These are phyloP conservation scores for Eidolon helvum DNA, from an alignment of 2,113 vertebrate genomes.

Conservation along the genomic window DNA sequence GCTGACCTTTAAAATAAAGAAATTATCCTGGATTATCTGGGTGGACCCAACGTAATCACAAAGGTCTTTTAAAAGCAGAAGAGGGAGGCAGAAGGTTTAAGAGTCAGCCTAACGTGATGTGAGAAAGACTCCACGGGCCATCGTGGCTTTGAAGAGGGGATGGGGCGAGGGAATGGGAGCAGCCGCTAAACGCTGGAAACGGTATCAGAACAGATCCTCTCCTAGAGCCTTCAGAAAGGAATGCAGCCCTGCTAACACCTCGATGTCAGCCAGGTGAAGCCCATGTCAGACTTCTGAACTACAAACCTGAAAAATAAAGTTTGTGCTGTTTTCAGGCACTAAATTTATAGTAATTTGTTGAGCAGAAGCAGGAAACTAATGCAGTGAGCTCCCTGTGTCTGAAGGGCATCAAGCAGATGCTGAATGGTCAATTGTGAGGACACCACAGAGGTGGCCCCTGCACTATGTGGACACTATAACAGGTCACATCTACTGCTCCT, in stretches of 20 bases:
- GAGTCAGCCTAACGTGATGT: too few species aligned
- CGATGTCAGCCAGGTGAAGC: background rate
- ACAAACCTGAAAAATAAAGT: background rate
- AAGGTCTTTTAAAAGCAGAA: background rate
- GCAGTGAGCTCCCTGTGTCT: too few species aligned
- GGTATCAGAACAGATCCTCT: background rate
- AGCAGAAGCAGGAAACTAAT: background rate
- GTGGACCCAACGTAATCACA: background rate
- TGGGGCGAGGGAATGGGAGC: accelerated
- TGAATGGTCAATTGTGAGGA: background rate
- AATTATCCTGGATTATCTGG: background rate
- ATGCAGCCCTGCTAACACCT: too few species aligned
- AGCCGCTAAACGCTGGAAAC: background rate
- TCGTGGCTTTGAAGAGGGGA: background rate
- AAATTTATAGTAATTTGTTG: background rate
- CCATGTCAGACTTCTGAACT: background rate
- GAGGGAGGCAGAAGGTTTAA: background rate
- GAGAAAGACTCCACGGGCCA: background rate
- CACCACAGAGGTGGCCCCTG: background rate
- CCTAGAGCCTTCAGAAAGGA: background rate
- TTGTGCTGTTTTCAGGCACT: background rate
- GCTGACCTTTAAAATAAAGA: background rate
- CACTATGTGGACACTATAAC: background rate
- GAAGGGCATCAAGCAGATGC: background rate
- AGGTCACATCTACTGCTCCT: background rate